Evolutionary conservation across 2,888 invertebrate species (phyloP).

Genomic region (Uropetala carovei): DNA sequence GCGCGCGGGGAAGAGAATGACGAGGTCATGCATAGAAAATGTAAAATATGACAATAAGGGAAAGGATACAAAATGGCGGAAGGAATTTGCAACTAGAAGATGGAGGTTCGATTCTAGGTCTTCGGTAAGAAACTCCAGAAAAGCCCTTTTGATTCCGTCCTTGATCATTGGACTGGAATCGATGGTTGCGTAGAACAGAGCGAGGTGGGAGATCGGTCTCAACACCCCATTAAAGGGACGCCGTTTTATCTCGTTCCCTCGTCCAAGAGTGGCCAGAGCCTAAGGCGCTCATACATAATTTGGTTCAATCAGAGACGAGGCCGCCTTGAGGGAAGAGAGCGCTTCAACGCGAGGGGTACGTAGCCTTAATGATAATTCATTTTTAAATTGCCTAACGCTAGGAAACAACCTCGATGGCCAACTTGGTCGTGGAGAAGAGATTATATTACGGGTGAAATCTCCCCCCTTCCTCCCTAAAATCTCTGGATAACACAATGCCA

Average conservation of each 20-base stretch:
- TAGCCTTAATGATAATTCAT: constrained; percentile 15
- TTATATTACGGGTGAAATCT: neutral
- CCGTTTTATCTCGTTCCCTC: neutral
- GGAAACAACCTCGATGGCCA: neutral
- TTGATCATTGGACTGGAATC: neutral
- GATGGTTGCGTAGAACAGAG: neutral
- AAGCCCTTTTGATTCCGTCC: neutral
- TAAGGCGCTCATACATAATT: constrained; percentile 26
- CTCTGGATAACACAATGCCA: neutral
- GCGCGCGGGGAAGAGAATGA: too few relatives aligned
- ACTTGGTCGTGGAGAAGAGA: neutral
- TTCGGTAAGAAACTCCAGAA: neutral
- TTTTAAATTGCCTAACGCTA: neutral
- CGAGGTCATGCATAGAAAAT: too few relatives aligned
- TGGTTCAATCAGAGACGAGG: constrained; percentile 14
- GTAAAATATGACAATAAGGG: neutral
- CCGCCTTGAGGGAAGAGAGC: neutral
- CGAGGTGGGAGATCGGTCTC: neutral
- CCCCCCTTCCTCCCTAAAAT: neutral
- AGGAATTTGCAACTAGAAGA: constrained; percentile 7
- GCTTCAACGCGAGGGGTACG: neutral
- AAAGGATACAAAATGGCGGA: neutral
- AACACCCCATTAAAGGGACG: neutral
- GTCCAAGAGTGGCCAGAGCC: constrained; percentile 23
- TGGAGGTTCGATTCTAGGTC: neutral